Base-by-base conservation (phyloP, 1,140 invertebrate species). In the Leptinotarsa lineolata region DNA sequence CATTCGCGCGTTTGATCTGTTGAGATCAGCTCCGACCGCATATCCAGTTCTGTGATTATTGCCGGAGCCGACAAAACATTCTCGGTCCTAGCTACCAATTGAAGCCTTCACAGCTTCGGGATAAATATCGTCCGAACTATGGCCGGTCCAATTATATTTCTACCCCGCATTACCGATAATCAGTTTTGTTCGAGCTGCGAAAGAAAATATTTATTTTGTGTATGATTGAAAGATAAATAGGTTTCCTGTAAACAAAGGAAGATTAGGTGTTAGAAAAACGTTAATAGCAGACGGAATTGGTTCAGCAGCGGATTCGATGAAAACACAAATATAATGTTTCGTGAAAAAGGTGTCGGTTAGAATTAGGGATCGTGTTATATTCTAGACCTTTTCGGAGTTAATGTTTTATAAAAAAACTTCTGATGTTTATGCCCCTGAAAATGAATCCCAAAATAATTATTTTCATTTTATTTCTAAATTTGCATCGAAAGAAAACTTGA, bases 1-100 rank as follows among this genome's bases (percentile, higher is more conserved):
- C 78, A 83, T 83, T 83, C 82, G 81, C 82, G 82, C 82, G 81
- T 83, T 83, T 82, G 82, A 83, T 82, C 81, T 82, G 79, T 79
- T 79, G 77, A 78, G 80, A 80, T 82, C 81, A 78, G 77, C 76
- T 74, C 73, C 76, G 77, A 77, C 80, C 77, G 79, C 76, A 77
- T 70, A 71, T 68, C 70, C 77, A 77, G 81, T 81, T 80, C 81
- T 83, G 81, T 83, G 82, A 83, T 83, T 83, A 83, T 80, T 82
- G 77, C 76, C 78, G 70, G 68, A 79, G 80, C 81, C 79, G 83
- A 80, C 81, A 77, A 77, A 74, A 73, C 77, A 68, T 70, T 73
- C 75, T 68, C 70, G 75, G 81, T 77, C 80, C 74, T 79, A 76
- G 82, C 76, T 77, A 77, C 76, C 76, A 77, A 77, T 77, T 75